Percentiles rank a stretch among this genome's conserved stretches.
Evolutionary conservation across 2,113 vertebrate species (phyloP).

Genomic region (Rafetus swinhoei): DNA sequence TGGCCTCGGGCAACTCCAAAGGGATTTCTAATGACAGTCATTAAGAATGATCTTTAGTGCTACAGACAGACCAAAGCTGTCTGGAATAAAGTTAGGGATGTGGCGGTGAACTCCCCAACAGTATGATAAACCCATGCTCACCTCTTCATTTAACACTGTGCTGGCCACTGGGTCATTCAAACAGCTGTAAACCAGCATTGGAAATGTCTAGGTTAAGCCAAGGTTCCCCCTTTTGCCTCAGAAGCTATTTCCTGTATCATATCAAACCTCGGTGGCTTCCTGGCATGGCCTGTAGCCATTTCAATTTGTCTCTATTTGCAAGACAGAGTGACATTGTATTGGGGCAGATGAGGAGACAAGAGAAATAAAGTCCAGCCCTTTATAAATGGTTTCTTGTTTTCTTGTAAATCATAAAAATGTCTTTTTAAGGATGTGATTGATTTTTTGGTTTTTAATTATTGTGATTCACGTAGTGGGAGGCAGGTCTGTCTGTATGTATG

Average conservation of each 20-base stretch:
- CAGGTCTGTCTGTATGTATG: neutral
- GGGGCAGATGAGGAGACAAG: fast-evolving
- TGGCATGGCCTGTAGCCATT: fast-evolving
- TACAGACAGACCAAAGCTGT: neutral
- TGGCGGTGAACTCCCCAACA: neutral
- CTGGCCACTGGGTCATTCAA: neutral
- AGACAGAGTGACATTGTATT: neutral
- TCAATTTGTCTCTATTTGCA: neutral
- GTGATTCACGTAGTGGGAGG: neutral
- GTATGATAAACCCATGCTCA: neutral
- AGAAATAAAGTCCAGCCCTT: neutral
- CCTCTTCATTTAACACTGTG: fast-evolving
- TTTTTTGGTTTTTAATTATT: neutral
- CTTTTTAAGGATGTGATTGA: fast-evolving
- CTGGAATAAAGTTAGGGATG: neutral
- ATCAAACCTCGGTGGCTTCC: neutral
- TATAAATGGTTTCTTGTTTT: fast-evolving
- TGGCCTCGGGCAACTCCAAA: conserved; percentile 40
- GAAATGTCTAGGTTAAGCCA: neutral
- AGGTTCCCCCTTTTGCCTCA: neutral
- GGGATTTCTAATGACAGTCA: conserved; percentile 52
- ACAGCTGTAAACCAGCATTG: neutral
- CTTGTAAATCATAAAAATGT: neutral
- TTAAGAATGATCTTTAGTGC: conserved; percentile 56
- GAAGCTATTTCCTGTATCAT: neutral